These are phyloP conservation scores for Plebejus melissa DNA, from an alignment of 2,888 invertebrate genomes.

Conservation along the genomic window DNA sequence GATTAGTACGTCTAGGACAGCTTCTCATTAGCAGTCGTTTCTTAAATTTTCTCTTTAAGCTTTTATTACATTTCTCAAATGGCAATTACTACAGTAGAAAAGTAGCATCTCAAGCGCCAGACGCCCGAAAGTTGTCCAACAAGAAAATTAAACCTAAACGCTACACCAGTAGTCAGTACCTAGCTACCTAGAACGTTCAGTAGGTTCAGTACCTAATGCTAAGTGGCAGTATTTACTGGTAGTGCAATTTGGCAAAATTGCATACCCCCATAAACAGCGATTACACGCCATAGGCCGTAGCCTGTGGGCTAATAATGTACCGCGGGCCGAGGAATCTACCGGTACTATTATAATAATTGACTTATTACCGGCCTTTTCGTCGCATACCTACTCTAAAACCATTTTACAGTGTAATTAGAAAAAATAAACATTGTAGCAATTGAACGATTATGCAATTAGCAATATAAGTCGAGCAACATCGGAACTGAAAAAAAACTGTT, in stretches of 20 bases:
- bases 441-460: neutral
- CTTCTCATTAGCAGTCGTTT: no score
- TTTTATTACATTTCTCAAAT: no score
- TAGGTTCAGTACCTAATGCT: slow-evolving; percentile 1
- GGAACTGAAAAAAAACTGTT: neutral
- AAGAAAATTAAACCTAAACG: no score
- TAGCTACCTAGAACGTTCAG: neutral
- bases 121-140: no score
- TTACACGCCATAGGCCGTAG: slow-evolving; percentile 4
- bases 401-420: neutral
- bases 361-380: slow-evolving; percentile 19
- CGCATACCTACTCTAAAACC: slow-evolving; percentile 19
- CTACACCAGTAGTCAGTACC: neutral
- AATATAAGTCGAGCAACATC: neutral
- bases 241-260: slow-evolving; percentile 17
- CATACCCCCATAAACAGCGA: slow-evolving; percentile 34
- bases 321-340: neutral
- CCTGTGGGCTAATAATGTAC: neutral
- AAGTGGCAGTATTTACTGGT: slow-evolving; percentile 10
- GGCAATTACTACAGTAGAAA: no score
- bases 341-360: slow-evolving; percentile 17
- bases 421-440: neutral
- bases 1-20: no score
- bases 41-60: no score
- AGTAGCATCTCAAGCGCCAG: no score